Evolutionary conservation across 2,113 vertebrate species (phyloP).

Genomic region (Pogona vitticeps): DNA sequence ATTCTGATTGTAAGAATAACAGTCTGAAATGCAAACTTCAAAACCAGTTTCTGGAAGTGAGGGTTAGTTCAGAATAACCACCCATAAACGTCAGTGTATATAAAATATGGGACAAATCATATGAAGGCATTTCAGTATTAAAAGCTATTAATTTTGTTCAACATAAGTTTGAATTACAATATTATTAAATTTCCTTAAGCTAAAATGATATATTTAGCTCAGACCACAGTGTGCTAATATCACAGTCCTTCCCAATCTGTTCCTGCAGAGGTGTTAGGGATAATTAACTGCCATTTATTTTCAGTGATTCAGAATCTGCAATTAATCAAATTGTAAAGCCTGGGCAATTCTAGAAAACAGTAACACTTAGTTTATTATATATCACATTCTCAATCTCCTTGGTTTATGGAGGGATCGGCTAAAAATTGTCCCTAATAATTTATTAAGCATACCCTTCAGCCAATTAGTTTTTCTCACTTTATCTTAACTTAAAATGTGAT

Average conservation of each 20-base stretch:
- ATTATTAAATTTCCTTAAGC: slow-evolving; percentile 71
- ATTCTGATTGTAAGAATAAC: slow-evolving; percentile 44
- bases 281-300: slow-evolving; percentile 80
- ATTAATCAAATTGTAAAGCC: slow-evolving; percentile 75
- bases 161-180: slow-evolving; percentile 67
- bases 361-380: slow-evolving; percentile 78
- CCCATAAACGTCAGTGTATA: slow-evolving; percentile 63
- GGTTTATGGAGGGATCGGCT: slow-evolving; percentile 72
- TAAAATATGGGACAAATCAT: slow-evolving; percentile 70
- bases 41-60: slow-evolving; percentile 53
- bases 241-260: slow-evolving; percentile 69
- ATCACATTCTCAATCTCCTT: slow-evolving; percentile 71
- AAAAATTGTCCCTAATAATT: slow-evolving; percentile 60
- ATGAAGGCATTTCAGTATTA: slow-evolving; percentile 67
- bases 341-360: slow-evolving; percentile 68
- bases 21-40: slow-evolving; percentile 37
- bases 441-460: slow-evolving; percentile 70
- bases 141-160: slow-evolving; percentile 71
- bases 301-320: slow-evolving; percentile 76
- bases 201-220: slow-evolving; percentile 71
- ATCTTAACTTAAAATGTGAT: slow-evolving; percentile 64
- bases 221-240: slow-evolving; percentile 73
- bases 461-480: slow-evolving; percentile 73
- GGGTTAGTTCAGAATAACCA: slow-evolving; percentile 65
- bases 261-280: slow-evolving; percentile 73